A percentile compares a stretch with the other conserved stretches of the same genome.
phyloP scores from a whole-genome alignment of 2,888 invertebrate genomes.

The Campaea margaritaria region DNA sequence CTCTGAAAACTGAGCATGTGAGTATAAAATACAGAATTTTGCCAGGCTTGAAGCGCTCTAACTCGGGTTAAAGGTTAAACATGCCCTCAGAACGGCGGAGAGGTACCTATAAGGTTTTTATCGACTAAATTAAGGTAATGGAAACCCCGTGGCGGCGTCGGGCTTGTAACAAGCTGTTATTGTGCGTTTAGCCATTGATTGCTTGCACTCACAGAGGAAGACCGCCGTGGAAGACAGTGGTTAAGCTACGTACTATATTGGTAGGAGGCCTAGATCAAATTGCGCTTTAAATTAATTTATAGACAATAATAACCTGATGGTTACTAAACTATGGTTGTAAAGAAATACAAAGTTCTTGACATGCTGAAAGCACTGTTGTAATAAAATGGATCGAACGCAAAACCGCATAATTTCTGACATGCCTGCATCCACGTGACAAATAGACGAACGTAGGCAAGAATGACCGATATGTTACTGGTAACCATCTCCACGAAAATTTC shows the following conservation, averaged over 20 bases:
- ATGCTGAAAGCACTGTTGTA: no score
- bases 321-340: background rate
- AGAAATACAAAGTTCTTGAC: background rate
- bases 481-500: no score
- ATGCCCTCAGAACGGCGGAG: slow-evolving; percentile 59
- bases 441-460: no score
- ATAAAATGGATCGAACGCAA: no score
- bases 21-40: slow-evolving; percentile 39
- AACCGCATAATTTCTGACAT: no score
- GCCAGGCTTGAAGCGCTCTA: slow-evolving; percentile 38
- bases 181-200: slow-evolving; percentile 64
- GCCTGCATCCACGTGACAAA: no score
- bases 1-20: slow-evolving; percentile 29
- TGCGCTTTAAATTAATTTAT: background rate
- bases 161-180: slow-evolving; percentile 73
- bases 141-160: slow-evolving; percentile 64
- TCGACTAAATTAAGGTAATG: slow-evolving; percentile 73
- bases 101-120: slow-evolving; percentile 62
- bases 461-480: no score
- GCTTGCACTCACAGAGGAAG: slow-evolving; percentile 52
- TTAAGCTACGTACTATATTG: background rate
- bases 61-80: slow-evolving; percentile 67
- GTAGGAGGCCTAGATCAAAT: background rate
- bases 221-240: slow-evolving; percentile 22
- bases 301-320: no score